These are phyloP conservation scores for Ptiloglossa arizonensis DNA, from an alignment of 1,140 invertebrate species.

Conservation along the genomic window DNA sequence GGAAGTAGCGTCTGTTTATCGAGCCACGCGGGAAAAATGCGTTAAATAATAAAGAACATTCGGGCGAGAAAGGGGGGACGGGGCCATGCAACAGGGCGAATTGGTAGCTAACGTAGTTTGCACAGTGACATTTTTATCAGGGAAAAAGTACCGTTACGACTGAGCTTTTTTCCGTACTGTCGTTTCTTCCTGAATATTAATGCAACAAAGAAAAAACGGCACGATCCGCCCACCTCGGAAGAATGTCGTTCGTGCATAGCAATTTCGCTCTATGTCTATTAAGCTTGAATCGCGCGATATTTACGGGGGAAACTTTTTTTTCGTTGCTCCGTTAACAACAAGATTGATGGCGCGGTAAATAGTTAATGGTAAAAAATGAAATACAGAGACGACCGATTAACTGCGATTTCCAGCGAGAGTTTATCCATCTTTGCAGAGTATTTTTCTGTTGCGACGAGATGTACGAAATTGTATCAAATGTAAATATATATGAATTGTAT, in stretches of 20 bases:
- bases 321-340: not conserved
- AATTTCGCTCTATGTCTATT: not conserved
- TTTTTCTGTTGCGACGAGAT: too few species aligned
- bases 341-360: too few species aligned
- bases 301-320: not conserved
- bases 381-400: too few species aligned
- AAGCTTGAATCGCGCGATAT: not conserved
- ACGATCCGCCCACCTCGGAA: not conserved
- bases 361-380: too few species aligned
- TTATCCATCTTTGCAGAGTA: too few species aligned
- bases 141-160: not conserved
- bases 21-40: not conserved
- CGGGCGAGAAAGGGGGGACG: too few species aligned
- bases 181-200: conserved; percentile 7
- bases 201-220: not conserved
- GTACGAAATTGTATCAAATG: too few species aligned
- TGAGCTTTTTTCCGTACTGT: not conserved
- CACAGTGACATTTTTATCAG: not conserved
- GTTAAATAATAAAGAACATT: conserved; percentile 26
- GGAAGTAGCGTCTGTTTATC: not conserved
- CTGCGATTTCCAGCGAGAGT: too few species aligned
- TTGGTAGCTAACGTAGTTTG: not conserved
- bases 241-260: not conserved
- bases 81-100: conserved; percentile 1
- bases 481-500: too few species aligned